Conservation (phyloP, 2,797 vertebrate genomes). For the Gymnothorax reevesii region DNA sequence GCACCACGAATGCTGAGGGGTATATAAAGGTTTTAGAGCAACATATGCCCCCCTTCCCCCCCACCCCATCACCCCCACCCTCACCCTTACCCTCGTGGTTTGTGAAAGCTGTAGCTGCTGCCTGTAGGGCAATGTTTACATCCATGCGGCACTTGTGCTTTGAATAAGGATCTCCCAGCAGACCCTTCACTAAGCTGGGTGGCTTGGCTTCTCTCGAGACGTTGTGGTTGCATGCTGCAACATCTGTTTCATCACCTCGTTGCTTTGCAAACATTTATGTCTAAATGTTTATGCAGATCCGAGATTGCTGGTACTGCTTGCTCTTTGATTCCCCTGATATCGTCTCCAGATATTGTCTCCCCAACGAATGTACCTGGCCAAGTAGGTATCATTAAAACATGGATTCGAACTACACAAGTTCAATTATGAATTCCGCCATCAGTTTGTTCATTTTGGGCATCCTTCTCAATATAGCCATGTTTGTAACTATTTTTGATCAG, state of each 20-base stretch:
- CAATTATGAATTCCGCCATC: neutral
- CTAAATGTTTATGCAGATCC: neutral
- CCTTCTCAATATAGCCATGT: constrained; percentile 19
- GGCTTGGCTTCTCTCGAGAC: neutral
- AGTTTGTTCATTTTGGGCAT: neutral
- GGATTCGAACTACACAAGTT: neutral
- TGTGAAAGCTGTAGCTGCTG: neutral
- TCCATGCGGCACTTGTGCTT: neutral
- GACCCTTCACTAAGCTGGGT: neutral
- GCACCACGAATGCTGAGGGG: no score
- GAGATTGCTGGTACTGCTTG: neutral
- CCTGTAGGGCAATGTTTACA: neutral
- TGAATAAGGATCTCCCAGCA: neutral
- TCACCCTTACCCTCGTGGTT: neutral
- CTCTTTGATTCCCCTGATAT: neutral
- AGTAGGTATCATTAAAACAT: neutral
- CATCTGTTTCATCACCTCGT: constrained; percentile 6
- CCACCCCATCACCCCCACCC: no score
- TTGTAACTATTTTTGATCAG: constrained; percentile 29
- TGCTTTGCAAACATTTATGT: neutral
- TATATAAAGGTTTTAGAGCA: no score
- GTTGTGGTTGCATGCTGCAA: neutral
- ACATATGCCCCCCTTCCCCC: no score
- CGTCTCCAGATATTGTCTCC: neutral
- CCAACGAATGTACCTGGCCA: neutral